Evolutionary conservation across 2,113 vertebrate genomes (phyloP).

Genomic region (Psophia crepitans): DNA sequence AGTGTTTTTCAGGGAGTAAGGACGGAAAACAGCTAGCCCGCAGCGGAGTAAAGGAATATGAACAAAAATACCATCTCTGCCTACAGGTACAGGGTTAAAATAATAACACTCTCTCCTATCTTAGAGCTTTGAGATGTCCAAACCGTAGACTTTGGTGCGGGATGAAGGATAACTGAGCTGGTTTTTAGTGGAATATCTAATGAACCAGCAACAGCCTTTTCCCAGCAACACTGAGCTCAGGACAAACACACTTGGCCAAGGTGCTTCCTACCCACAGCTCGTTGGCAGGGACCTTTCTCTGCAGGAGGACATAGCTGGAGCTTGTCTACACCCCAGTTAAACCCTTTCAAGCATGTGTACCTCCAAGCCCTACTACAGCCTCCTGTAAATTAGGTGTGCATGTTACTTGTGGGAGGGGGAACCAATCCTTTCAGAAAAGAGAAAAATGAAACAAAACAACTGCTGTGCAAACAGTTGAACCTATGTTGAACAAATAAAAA

Average conservation of each 20-base stretch:
- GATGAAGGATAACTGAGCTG: not conserved
- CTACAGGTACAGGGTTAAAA: not conserved
- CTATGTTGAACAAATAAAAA: not conserved
- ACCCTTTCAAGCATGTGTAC: not conserved
- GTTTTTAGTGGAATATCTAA: not conserved
- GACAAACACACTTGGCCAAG: not conserved
- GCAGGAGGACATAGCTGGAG: not conserved
- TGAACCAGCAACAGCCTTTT: not conserved
- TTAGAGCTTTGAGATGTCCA: not conserved
- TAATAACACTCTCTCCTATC: not conserved
- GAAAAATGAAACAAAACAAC: accelerated
- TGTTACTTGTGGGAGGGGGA: accelerated
- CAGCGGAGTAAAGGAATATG: not conserved
- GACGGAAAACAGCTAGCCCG: not conserved
- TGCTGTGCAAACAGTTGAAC: not conserved
- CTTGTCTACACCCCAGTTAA: not conserved
- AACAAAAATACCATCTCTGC: not conserved
- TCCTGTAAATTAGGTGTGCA: not conserved
- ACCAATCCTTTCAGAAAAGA: not conserved
- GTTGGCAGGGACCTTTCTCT: not conserved
- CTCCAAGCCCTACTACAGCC: not conserved
- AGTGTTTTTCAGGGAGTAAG: not conserved
- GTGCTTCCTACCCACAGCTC: not conserved
- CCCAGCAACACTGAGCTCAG: not conserved
- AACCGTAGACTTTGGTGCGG: not conserved